A percentile compares a stretch with the other conserved stretches of the same genome.
Evolutionary conservation across 2,113 vertebrate genomes (phyloP).

Genomic region (Sprattus sprattus): DNA sequence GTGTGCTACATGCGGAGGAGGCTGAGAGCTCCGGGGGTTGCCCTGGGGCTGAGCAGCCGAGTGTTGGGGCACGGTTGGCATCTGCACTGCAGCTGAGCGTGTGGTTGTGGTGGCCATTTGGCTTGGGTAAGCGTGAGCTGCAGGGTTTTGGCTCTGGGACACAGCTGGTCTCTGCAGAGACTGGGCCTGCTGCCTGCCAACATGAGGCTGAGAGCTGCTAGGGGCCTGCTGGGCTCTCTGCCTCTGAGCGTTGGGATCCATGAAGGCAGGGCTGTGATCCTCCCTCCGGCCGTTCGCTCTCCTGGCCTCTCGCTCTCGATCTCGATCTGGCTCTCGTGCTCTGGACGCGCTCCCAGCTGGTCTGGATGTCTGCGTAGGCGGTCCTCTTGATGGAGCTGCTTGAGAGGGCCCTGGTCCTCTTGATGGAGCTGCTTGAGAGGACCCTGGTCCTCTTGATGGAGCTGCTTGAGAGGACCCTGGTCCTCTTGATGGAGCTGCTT

Average conservation of each 20-base stretch:
- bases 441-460: too few relatives aligned
- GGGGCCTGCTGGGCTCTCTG: conserved; percentile 44
- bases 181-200: conserved; percentile 32
- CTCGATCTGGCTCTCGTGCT: conserved; percentile 19
- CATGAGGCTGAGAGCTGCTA: conserved; percentile 28
- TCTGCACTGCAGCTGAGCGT: conserved; percentile 31
- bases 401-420: too few relatives aligned
- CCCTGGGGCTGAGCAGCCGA: conserved; percentile 60
- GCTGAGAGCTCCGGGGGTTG: conserved; percentile 55
- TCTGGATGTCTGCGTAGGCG: background rate
- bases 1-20: background rate
- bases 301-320: conserved; percentile 26
- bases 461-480: too few relatives aligned
- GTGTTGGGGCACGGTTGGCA: background rate
- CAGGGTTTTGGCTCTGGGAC: conserved; percentile 48
- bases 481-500: background rate
- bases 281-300: conserved; percentile 27
- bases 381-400: too few relatives aligned
- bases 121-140: conserved; percentile 45
- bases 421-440: too few relatives aligned
- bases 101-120: conserved; percentile 38
- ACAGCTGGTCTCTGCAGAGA: conserved; percentile 51
- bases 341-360: background rate
- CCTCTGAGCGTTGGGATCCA: conserved; percentile 44
- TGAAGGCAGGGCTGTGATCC: conserved; percentile 42